These are phyloP conservation scores for Axis porcinus DNA, from an alignment of 2,113 vertebrate species.

Conservation along the genomic window DNA sequence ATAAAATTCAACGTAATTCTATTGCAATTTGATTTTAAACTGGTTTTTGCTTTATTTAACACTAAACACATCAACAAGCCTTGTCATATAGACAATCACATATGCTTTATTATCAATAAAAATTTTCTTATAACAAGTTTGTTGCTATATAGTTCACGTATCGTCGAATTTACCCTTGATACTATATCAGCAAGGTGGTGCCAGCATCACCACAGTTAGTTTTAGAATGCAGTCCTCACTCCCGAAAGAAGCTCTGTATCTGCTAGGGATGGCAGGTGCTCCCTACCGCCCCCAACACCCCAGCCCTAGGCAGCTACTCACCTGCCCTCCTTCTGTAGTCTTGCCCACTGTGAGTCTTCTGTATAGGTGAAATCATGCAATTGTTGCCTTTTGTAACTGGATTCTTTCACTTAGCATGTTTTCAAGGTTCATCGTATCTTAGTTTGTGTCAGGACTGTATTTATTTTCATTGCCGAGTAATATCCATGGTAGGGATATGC, in stretches of 20 bases:
- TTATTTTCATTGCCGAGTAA: neutral
- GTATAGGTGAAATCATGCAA: neutral
- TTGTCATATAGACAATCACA: neutral
- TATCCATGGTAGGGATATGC: neutral
- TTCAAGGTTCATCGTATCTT: neutral
- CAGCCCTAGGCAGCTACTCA: neutral
- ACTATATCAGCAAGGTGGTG: neutral
- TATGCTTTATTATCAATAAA: neutral
- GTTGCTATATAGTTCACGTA: neutral
- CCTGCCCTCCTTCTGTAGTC: neutral
- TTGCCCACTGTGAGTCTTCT: neutral
- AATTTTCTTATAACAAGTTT: neutral
- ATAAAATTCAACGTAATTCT: neutral
- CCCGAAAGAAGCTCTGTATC: accelerated
- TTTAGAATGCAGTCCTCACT: neutral
- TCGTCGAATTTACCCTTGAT: neutral
- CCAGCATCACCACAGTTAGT: no score
- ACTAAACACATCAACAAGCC: neutral
- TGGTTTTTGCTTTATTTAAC: neutral
- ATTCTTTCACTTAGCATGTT: neutral
- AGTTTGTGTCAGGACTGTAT: neutral
- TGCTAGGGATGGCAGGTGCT: neutral
- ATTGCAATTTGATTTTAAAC: neutral
- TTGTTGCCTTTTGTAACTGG: neutral
- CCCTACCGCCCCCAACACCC: neutral